Conservation (phyloP, 1,140 invertebrate genomes). For the Yoshiicerus persimilis region DNA sequence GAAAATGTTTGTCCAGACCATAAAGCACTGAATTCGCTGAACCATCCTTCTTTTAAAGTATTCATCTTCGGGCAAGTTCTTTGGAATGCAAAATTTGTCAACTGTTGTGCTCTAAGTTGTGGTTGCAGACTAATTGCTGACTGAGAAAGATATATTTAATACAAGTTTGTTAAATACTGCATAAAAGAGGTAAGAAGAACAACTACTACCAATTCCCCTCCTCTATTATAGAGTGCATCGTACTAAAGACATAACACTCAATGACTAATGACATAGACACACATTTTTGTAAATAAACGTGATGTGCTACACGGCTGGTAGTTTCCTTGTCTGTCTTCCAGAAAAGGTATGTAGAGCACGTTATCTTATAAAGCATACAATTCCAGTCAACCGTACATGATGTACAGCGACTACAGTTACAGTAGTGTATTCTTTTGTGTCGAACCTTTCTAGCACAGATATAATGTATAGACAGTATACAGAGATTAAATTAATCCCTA, state of each 20-base stretch:
- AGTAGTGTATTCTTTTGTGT: neutral
- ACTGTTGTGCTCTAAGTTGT: too few relatives aligned
- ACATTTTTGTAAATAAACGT: neutral
- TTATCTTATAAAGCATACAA: too few relatives aligned
- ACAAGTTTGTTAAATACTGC: neutral
- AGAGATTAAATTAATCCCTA: neutral
- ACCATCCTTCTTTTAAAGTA: slow-evolving; percentile 78
- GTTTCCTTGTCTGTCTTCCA: neutral
- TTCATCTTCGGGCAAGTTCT: slow-evolving; percentile 57
- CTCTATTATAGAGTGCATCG: too few relatives aligned
- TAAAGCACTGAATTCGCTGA: slow-evolving; percentile 80
- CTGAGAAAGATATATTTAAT: neutral
- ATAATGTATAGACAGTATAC: too few relatives aligned
- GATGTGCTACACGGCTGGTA: neutral
- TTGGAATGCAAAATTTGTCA: too few relatives aligned
- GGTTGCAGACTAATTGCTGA: neutral
- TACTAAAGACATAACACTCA: too few relatives aligned
- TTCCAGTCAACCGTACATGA: neutral
- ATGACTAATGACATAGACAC: too few relatives aligned
- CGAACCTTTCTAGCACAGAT: too few relatives aligned
- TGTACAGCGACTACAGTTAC: neutral
- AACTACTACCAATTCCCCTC: too few relatives aligned
- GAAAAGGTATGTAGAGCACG: neutral
- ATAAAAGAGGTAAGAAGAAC: too few relatives aligned
- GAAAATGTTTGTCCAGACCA: slow-evolving; percentile 93